Evolutionary conservation across 2,797 vertebrate genomes (phyloP).

Genomic region (Fringilla coelebs): DNA sequence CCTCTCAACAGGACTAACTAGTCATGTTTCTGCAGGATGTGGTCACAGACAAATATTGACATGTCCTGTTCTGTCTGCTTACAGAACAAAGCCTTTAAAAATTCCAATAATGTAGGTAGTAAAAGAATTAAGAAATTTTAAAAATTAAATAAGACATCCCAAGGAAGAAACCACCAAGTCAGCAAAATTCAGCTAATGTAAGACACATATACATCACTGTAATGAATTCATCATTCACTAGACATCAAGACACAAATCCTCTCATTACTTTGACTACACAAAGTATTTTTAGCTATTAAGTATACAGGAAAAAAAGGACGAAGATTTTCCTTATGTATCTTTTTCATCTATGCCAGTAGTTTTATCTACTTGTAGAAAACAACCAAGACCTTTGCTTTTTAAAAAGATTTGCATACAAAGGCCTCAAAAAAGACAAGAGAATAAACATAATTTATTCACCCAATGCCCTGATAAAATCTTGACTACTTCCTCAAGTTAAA

Average conservation of each 20-base stretch:
- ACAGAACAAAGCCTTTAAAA: constrained; percentile 27
- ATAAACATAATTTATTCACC: not conserved
- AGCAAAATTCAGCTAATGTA: not conserved
- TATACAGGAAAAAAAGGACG: not conserved
- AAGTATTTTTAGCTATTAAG: not conserved
- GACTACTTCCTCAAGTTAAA: not conserved
- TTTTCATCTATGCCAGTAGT: not conserved
- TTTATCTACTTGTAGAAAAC: not conserved
- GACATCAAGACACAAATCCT: not conserved
- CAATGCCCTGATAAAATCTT: not conserved
- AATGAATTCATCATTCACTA: not conserved
- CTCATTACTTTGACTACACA: not conserved
- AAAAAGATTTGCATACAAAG: not conserved
- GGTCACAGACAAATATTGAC: constrained; percentile 56
- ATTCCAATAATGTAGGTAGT: not conserved
- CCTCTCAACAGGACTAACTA: not conserved
- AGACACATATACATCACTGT: not conserved
- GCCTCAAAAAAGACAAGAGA: not conserved
- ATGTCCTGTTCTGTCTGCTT: constrained; percentile 35
- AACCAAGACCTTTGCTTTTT: not conserved
- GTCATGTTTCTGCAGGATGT: constrained; percentile 38
- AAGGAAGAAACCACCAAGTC: not conserved
- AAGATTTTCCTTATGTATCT: not conserved
- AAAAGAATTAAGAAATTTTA: not conserved
- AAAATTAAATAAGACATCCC: not conserved